Evolutionary conservation across 2,113 vertebrate species (phyloP), one percentile per base, ranked within the genome.

Genomic region (Cranoglanis bouderius): DNA sequence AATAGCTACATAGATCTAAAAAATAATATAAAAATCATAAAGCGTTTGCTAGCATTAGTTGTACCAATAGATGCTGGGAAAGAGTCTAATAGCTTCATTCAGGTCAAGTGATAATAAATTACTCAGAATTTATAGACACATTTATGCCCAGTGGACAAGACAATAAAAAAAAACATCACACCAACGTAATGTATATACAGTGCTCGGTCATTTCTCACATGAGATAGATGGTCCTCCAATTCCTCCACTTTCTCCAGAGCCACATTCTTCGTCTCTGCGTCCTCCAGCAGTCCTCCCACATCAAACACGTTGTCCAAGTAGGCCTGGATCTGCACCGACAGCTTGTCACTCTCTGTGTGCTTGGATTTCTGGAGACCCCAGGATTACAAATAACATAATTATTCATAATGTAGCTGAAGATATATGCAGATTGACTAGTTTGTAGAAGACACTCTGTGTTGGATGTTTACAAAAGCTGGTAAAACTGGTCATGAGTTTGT

Each of bases 231-330:
- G 89, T 99, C 98, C 91, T 99, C 98, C 91, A 99, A 95, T 90
- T 99, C 98, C 77, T 99, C 98, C 94, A 99, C 98, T 94, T 99
- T 99, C 95, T 99, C 98, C 95, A 99, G 95, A 1, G 98, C 98
- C 82, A 97, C 98, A 0, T 98, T 99, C 94, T 99, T 99, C 35
- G 98, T 99, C 94, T 99, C 98, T 0, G 98, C 98, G 0, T 99
- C 98, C 91, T 99, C 98, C 93, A 99, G 93, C 90, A 99, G 94
- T 55, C 98, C 98, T 29, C 98, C 98, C n/a, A 99, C 98, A 0
- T 99, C 98, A 1, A 99, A 99, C 72, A 99, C 97, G 0, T 99
- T 99, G 91, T 99, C 98, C 93, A 99, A 94, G 94, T 99, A 99
- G 0, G 98, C 98, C 93, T 99, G 98, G 92, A 99, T 99, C 96